Percentiles rank a stretch among this genome's conserved stretches.
Evolutionary conservation across 2,888 invertebrate genomes (phyloP).

Genomic region (Hylaea fasciaria): DNA sequence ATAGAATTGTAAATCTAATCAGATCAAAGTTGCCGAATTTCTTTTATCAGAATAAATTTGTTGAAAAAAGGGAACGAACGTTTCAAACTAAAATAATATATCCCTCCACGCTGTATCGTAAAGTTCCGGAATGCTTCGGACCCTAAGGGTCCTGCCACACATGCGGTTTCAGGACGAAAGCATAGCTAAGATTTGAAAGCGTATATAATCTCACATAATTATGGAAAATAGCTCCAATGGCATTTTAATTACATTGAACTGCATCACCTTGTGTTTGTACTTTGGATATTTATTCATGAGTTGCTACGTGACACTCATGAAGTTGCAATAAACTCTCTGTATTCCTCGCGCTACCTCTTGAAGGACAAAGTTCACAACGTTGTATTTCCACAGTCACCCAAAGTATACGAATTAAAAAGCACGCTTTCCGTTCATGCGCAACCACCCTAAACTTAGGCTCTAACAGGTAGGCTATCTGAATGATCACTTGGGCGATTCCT

Average conservation of each 20-base stretch:
- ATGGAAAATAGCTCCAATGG: no score
- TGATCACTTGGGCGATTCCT: constrained; percentile 40
- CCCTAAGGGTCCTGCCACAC: constrained; percentile 14
- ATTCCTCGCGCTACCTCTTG: neutral
- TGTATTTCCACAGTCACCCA: no score
- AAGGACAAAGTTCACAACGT: no score
- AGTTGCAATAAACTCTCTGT: no score
- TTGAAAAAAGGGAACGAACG: constrained; percentile 16
- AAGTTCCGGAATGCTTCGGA: constrained; percentile 10
- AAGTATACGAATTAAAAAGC: no score
- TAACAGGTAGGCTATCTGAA: constrained; percentile 40
- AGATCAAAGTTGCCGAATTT: constrained; percentile 20
- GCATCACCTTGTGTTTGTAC: no score
- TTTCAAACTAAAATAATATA: constrained; percentile 6
- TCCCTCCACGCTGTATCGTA: constrained; percentile 14
- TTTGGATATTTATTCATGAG: no score
- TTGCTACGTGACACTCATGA: no score
- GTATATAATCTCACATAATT: no score
- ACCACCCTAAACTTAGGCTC: constrained; percentile 3
- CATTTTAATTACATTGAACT: no score
- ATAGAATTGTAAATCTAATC: constrained; percentile 25
- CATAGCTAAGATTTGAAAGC: neutral
- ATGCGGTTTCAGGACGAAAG: neutral
- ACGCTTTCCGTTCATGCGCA: neutral
- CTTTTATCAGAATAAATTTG: constrained; percentile 18